These are phyloP conservation scores for Prionailurus viverrinus DNA, from an alignment of 2,113 vertebrate genomes.

Conservation along the genomic window DNA sequence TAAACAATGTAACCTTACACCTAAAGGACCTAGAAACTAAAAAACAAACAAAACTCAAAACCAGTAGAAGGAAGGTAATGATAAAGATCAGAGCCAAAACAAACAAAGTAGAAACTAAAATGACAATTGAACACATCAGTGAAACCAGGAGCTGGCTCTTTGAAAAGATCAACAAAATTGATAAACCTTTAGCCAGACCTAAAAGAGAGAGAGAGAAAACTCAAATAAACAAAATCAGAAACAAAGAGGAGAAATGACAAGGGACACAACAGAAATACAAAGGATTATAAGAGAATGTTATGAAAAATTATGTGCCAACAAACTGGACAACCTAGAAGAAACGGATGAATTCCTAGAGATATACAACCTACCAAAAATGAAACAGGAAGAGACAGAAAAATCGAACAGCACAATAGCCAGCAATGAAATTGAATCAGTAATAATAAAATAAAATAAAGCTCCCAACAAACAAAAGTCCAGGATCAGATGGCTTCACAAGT, in stretches of 20 bases:
- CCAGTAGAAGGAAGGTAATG: neutral
- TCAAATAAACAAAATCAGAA: neutral
- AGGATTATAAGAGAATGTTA: neutral
- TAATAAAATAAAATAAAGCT: too few relatives aligned
- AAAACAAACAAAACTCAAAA: neutral
- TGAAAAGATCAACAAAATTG: neutral
- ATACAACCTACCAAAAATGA: neutral
- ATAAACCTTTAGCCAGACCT: neutral
- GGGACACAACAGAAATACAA: neutral
- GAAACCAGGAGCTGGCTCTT: neutral
- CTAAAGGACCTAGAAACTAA: neutral
- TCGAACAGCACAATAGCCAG: neutral
- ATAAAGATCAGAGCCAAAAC: neutral
- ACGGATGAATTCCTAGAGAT: neutral
- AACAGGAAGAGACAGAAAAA: neutral
- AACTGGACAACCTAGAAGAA: neutral
- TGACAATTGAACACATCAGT: neutral
- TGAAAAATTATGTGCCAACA: neutral
- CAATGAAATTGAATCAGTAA: neutral
- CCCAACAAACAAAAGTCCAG: neutral
- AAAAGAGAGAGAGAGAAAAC: neutral
- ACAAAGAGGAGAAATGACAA: neutral
- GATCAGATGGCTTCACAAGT: neutral
- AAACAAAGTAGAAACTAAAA: neutral
- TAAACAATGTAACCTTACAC: neutral